Base-by-base conservation (phyloP, 2,113 vertebrate species). In the Isurus oxyrinchus region DNA sequence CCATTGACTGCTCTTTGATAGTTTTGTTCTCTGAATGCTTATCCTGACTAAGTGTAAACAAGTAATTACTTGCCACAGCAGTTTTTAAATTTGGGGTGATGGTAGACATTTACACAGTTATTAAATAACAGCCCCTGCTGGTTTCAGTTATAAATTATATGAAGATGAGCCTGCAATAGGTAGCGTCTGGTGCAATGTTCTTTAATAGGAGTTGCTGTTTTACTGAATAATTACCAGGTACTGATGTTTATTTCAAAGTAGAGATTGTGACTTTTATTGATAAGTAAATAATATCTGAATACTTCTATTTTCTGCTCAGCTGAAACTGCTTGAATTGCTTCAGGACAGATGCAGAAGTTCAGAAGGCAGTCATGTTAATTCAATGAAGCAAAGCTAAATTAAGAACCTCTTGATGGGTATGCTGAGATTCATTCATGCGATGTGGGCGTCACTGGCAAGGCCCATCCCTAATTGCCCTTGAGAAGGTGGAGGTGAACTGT, bases 71-170 rank as follows among this genome's bases (percentile, higher is more conserved):
- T 95, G 94, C 27, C 44, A 72, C 25, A 69, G 21, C 25, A 76
- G 67, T 55, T 72, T 95, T 69, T 72, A 72, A 95, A 95, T 53
- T 53, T 72, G 67, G 25, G 49, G 11, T 95, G 66, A 53, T 49
- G 67, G 0, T 72, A 49, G 49, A 95, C 66, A 95, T 53, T 95
- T 95, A 27, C 27, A n/a, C 94, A 72, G 67, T 72, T 72, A 55
- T 72, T 72, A 67, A 69, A 95, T 72, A 72, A 35, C 31, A 76
- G 23, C 44, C 44, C 13, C 44, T 72, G 27, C 49, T 76, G 25
- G 27, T 21, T 76, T 55, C 49, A 19, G 10, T 95, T 72, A 76
- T 72, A 94, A 94, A 95, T 95, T 95, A 49, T 72, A 53, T 95
- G 67, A 19, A 95, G 94, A 7, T 95, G 94, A 95, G 63, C 63